Conservation (phyloP, 2,797 vertebrate genomes). For the Astyanax mexicanus region DNA sequence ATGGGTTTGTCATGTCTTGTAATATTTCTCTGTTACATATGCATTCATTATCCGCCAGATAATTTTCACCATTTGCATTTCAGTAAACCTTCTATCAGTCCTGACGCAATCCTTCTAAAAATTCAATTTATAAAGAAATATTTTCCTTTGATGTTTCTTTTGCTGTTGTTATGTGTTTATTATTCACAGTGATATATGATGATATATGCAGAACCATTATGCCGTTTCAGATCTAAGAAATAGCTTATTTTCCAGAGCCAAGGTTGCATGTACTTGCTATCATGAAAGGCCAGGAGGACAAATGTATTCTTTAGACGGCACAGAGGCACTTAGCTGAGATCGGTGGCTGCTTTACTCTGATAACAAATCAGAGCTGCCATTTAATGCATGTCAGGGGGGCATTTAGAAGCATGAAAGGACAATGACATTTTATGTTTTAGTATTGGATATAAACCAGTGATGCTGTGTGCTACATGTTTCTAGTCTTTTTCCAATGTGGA, state of each 20-base stretch:
- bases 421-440: slow-evolving; percentile 17
- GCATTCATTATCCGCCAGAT: neutral
- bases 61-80: neutral
- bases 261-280: slow-evolving; percentile 24
- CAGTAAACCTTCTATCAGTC: neutral
- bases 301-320: slow-evolving; percentile 6
- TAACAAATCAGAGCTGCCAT: slow-evolving; percentile 6
- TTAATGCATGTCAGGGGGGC: slow-evolving; percentile 18
- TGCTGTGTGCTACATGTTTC: neutral
- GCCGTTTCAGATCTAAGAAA: slow-evolving; percentile 12
- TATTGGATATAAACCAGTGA: slow-evolving; percentile 13
- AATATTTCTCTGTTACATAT: neutral
- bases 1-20: no score
- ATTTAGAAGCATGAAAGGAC: neutral
- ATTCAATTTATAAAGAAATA: neutral
- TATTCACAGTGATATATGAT: neutral
- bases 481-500: no score
- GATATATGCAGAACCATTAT: slow-evolving; percentile 19
- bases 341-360: slow-evolving; percentile 17
- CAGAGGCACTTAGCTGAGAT: slow-evolving; percentile 14
- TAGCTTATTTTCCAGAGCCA: neutral
- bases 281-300: slow-evolving; percentile 3
- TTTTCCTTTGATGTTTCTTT: neutral
- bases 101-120: neutral
- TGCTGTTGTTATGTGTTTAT: neutral